phyloP scores from a whole-genome alignment of 2,888 invertebrate genomes.

The Tinea trinotella region DNA sequence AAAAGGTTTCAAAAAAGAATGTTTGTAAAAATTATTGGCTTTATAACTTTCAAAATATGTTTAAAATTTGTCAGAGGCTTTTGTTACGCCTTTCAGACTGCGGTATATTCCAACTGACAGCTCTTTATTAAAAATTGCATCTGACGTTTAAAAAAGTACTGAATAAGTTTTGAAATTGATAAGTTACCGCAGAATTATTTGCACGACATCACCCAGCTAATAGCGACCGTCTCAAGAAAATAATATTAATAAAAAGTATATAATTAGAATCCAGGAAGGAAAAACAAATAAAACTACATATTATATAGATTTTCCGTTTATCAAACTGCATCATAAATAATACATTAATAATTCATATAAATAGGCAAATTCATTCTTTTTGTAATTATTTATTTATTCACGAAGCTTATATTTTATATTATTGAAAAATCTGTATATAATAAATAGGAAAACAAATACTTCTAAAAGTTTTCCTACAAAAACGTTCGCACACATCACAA shows the following conservation, averaged over 20 bases:
- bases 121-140: slow-evolving; percentile 3
- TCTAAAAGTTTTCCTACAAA: background rate
- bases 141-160: background rate
- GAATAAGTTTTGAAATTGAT: slow-evolving; percentile 4
- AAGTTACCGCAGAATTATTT: slow-evolving; percentile 8
- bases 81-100: background rate
- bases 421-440: too few species aligned
- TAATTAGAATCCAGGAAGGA: too few species aligned
- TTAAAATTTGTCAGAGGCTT: slow-evolving; percentile 5
- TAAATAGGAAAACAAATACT: too few species aligned
- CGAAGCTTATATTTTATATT: too few species aligned
- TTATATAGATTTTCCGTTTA: too few species aligned
- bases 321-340: too few species aligned
- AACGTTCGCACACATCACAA: background rate
- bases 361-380: too few species aligned
- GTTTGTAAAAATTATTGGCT: background rate
- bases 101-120: background rate
- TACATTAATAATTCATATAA: too few species aligned
- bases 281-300: background rate
- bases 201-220: background rate
- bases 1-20: background rate
- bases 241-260: background rate
- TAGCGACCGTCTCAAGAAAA: background rate
- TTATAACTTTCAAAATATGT: background rate
- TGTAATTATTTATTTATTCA: too few species aligned